Conservation (phyloP, 2,113 vertebrate species). For the Anguilla japonica region DNA sequence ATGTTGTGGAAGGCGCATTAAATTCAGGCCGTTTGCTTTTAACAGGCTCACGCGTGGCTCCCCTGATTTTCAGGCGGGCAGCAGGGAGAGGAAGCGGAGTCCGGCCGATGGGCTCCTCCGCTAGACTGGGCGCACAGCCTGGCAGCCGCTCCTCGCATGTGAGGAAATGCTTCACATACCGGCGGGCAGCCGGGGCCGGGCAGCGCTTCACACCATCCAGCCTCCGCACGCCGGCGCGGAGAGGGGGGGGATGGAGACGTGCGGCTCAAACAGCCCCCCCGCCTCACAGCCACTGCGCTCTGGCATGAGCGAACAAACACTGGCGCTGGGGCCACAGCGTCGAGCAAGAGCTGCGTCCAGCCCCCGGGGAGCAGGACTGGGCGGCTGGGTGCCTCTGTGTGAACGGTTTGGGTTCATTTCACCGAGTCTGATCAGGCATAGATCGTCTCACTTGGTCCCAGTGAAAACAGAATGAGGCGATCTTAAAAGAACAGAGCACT, state of each 20-base stretch:
- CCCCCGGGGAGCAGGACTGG: background rate
- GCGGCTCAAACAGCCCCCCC: background rate
- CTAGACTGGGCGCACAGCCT: constrained; percentile 29
- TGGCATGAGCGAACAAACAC: background rate
- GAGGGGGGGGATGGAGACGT: background rate
- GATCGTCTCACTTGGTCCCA: background rate
- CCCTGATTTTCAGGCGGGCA: background rate
- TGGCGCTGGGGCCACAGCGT: background rate
- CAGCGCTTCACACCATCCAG: constrained; percentile 26
- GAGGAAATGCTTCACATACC: constrained; percentile 44
- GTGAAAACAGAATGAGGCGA: background rate
- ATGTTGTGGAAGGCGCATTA: too few relatives aligned
- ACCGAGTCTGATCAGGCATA: background rate
- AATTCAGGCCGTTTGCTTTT: too few relatives aligned
- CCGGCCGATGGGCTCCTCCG: background rate
- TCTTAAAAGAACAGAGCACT: background rate
- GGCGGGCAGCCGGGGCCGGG: constrained; percentile 13
- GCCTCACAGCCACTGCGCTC: too few relatives aligned
- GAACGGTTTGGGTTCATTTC: background rate
- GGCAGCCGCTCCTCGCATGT: constrained; percentile 34
- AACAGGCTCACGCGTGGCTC: background rate
- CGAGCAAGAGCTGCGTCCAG: background rate
- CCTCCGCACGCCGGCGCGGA: background rate
- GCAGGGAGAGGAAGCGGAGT: background rate
- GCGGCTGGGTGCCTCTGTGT: background rate